Conservation (phyloP, 1,140 invertebrate genomes). For the Brachionus manjavacas region DNA sequence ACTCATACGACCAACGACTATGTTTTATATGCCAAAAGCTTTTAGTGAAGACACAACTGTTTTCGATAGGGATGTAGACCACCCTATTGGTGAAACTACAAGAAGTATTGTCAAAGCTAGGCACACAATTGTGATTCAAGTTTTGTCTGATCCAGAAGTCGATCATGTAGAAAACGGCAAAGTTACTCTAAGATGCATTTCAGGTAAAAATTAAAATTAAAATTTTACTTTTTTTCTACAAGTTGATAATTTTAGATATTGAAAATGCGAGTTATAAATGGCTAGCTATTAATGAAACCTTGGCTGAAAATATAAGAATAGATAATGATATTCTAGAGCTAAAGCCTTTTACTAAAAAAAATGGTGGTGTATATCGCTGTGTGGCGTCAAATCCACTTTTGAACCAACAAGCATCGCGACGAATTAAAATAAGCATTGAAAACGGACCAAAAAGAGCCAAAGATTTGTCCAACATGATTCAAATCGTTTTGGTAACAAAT, state of each 20-base stretch:
- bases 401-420: neutral
- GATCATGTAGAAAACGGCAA: constrained; percentile 22
- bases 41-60: neutral
- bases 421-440: constrained; percentile 18
- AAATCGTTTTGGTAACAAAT: neutral
- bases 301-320: neutral
- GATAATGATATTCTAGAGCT: constrained; percentile 22
- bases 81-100: neutral
- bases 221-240: neutral
- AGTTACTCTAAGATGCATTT: constrained; percentile 25
- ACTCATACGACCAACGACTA: neutral
- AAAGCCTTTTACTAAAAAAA: constrained; percentile 11
- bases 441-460: neutral
- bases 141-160: constrained; percentile 12
- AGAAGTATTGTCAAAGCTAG: neutral
- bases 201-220: constrained; percentile 7
- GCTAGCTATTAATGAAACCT: neutral
- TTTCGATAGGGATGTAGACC: constrained; percentile 3
- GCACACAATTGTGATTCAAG: constrained; percentile 4
- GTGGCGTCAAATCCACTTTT: neutral
- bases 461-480: constrained; percentile 26
- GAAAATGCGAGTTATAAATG: constrained; percentile 12
- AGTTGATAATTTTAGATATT: neutral
- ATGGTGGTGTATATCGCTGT: constrained; percentile 1
- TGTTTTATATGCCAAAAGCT: neutral